Conservation (phyloP, 2,888 invertebrate genomes). For the Polyommatus iphigenia region DNA sequence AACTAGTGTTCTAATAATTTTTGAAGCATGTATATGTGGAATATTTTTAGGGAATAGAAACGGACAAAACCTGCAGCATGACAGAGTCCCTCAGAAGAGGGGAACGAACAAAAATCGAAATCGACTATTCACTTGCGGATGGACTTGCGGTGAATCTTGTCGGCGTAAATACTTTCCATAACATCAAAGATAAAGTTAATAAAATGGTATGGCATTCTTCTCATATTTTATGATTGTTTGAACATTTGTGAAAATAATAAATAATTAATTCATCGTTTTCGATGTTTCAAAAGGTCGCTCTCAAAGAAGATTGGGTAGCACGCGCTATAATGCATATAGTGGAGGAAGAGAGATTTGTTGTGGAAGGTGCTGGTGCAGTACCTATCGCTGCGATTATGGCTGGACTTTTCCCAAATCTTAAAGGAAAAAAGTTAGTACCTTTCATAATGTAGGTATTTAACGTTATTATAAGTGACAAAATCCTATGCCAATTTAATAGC, state of each 20-base stretch:
- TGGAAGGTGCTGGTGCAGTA: conserved; percentile 93
- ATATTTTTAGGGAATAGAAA: conserved; percentile 58
- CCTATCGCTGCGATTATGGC: conserved; percentile 89
- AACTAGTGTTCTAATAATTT: neutral
- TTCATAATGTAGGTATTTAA: too few species aligned
- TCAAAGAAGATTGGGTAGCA: conserved; percentile 91
- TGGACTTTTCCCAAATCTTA: conserved; percentile 88
- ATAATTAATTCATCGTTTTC: neutral
- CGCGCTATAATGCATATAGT: conserved; percentile 88
- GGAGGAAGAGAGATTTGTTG: conserved; percentile 91
- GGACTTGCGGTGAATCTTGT: conserved; percentile 80
- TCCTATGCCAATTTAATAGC: neutral
- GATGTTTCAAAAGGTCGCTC: conserved; percentile 78
- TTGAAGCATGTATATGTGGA: neutral
- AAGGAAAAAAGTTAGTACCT: conserved; percentile 86
- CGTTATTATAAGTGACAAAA: neutral
- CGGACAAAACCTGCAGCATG: conserved; percentile 68
- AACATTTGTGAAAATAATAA: too few species aligned
- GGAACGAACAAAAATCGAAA: conserved; percentile 83
- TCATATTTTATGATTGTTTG: neutral
- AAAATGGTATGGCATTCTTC: conserved; percentile 60
- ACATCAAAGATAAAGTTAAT: conserved; percentile 62
- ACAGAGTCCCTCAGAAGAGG: conserved; percentile 80
- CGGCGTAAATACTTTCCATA: conserved; percentile 69
- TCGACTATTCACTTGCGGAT: conserved; percentile 89